Evolutionary conservation across 2,113 vertebrate species (phyloP).

Genomic region (Orycteropus afer): DNA sequence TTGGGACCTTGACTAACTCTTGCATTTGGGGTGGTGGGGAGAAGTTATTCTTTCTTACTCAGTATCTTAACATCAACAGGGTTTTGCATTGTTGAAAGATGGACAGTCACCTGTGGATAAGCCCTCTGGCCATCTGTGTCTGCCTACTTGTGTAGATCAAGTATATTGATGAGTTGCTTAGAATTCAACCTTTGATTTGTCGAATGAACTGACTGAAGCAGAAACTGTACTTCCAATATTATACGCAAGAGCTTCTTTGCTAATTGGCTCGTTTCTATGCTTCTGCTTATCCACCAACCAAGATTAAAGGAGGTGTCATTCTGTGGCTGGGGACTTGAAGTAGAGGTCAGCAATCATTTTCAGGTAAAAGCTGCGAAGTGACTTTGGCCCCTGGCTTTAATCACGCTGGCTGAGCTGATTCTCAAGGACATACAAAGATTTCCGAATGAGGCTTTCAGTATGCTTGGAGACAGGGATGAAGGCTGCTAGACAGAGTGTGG

Average conservation of each 20-base stretch:
- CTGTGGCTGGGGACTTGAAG: not conserved
- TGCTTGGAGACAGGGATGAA: slow-evolving; percentile 27
- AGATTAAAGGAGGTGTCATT: not conserved
- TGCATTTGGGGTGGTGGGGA: not conserved
- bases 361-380: not conserved
- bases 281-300: not conserved
- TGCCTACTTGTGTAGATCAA: not conserved
- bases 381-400: not conserved
- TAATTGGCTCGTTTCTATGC: not conserved
- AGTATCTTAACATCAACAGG: not conserved
- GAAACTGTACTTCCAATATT: not conserved
- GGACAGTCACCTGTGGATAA: not conserved
- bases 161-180: not conserved
- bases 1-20: not conserved
- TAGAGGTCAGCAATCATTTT: not conserved
- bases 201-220: not conserved
- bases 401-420: not conserved
- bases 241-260: not conserved
- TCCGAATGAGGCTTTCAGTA: slow-evolving; percentile 31
- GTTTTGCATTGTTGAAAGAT: not conserved
- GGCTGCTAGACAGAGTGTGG: not conserved
- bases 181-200: not conserved
- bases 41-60: not conserved
- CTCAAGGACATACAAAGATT: slow-evolving; percentile 14
- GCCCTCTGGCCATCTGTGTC: not conserved